Evolutionary conservation across 2,113 vertebrate species (phyloP).

Genomic region (Catharus fuscescens): DNA sequence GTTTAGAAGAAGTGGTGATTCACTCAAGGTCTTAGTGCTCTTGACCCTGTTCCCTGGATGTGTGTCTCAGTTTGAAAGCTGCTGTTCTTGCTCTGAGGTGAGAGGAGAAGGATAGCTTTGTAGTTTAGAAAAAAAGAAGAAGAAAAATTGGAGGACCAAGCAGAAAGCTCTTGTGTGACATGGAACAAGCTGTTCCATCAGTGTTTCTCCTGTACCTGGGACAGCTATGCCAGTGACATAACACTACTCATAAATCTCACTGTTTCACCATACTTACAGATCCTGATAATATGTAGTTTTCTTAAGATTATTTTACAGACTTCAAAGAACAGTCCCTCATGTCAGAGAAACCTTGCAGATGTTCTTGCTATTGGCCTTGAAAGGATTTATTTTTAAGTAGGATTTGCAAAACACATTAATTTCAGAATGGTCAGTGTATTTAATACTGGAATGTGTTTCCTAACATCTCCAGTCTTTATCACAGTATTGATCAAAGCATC

Average conservation of each 20-base stretch:
- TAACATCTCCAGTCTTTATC: background rate
- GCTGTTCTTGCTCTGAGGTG: background rate
- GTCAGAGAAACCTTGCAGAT: constrained; percentile 4
- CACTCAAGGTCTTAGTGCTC: background rate
- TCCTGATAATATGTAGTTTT: background rate
- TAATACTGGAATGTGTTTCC: background rate
- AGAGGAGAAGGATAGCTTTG: background rate
- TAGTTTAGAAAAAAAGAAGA: background rate
- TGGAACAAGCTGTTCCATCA: background rate
- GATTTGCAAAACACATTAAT: background rate
- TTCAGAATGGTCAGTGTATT: background rate
- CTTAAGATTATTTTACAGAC: background rate
- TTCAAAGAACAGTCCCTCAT: background rate
- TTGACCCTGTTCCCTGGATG: background rate
- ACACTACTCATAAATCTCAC: background rate
- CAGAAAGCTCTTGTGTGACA: background rate
- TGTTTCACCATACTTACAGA: background rate
- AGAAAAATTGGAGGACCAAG: background rate
- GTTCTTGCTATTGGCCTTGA: constrained; percentile 1
- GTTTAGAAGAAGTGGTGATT: background rate
- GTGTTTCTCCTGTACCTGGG: background rate
- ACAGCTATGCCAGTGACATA: background rate
- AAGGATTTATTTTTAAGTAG: background rate
- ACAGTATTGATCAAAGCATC: background rate
- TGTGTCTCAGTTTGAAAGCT: background rate